These are phyloP conservation scores for Myopa testacea DNA, from an alignment of 2,888 invertebrate species.

Conservation along the genomic window DNA sequence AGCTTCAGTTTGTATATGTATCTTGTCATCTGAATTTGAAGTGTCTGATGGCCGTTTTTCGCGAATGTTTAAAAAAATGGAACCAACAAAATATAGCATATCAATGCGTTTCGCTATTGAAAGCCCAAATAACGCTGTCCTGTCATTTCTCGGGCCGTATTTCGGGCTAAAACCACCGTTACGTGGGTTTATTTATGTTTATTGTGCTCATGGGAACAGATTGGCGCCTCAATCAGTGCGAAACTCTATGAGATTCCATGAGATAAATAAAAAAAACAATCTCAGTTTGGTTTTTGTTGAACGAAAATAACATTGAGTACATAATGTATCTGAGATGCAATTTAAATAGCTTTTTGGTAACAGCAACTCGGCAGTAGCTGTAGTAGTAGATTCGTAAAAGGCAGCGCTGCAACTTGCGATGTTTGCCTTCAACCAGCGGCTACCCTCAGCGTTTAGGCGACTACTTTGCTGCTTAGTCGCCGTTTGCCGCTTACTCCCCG, in stretches of 20 bases:
- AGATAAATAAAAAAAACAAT: neutral
- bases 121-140: neutral
- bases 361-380: constrained; percentile 13
- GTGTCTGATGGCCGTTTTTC: no score
- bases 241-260: no score
- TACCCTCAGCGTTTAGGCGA: neutral
- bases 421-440: constrained; percentile 26
- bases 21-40: no score
- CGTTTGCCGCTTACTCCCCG: neutral
- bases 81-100: neutral
- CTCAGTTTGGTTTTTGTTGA: neutral
- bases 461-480: no score
- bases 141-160: neutral
- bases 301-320: constrained; percentile 21
- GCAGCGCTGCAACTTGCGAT: constrained; percentile 3
- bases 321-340: constrained; percentile 33
- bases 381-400: neutral
- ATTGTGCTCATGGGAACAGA: constrained; percentile 59
- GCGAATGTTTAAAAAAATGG: no score
- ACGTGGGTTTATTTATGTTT: constrained; percentile 55
- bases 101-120: neutral
- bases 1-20: no score
- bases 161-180: constrained; percentile 5
- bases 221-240: constrained; percentile 51
- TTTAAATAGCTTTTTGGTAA: constrained; percentile 36